Evolutionary conservation across 2,888 invertebrate genomes (phyloP).

Genomic region (Lasioglossum zephyrum): DNA sequence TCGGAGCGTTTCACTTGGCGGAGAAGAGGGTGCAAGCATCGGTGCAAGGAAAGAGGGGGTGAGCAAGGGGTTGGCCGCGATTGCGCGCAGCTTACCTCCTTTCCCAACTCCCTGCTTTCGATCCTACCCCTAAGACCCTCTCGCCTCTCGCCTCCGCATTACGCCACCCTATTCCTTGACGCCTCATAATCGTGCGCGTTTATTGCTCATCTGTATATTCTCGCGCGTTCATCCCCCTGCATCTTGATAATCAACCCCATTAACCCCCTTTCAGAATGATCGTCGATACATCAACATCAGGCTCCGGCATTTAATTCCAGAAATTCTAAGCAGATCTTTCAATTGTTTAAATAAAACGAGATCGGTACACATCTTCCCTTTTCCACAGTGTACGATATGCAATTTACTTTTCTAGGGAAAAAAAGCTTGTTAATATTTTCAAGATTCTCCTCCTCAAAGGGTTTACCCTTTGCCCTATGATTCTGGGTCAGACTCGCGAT

Average conservation of each 20-base stretch:
- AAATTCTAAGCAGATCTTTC: background rate
- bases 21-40: conserved; percentile 40
- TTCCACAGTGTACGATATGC: background rate
- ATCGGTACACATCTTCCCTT: background rate
- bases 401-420: background rate
- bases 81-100: conserved; percentile 54
- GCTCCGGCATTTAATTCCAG: background rate
- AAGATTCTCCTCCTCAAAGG: background rate
- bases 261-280: conserved; percentile 19
- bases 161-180: conserved; percentile 23
- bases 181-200: conserved; percentile 30
- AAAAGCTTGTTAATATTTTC: background rate
- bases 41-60: conserved; percentile 34
- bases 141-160: conserved; percentile 1
- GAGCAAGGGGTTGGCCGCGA: conserved; percentile 52
- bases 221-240: conserved; percentile 12
- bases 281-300: background rate
- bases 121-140: background rate
- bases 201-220: conserved; percentile 26
- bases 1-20: conserved; percentile 45
- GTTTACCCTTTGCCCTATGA: background rate
- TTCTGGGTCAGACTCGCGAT: background rate
- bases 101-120: conserved; percentile 3
- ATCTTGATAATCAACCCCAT: conserved; percentile 50
- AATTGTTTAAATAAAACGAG: background rate